Base-by-base conservation (phyloP, 2,888 invertebrate genomes). In the Heliconius ismenius region DNA sequence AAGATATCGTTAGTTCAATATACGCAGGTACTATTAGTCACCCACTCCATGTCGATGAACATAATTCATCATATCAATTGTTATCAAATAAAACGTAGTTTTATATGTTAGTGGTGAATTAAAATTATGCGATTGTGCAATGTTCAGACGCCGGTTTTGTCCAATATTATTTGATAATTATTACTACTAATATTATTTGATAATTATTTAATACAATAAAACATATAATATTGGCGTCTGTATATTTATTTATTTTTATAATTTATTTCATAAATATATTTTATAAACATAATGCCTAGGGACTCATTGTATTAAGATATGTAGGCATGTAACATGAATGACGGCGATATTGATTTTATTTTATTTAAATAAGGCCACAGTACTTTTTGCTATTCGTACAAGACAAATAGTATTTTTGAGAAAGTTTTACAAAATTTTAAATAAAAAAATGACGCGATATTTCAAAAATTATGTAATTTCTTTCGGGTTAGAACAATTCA, bases 401-500 rank as follows among this genome's bases (percentile, higher is more conserved):
- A 49, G 49, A 49, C 18, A 49, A 2, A 49, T 21, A 9, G 9
- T 58, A n/a, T 58, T 58, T 58, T n/a, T 58, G 3, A 58, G 58
- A 58, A 58, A n/a, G 21, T n/a, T 58, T 24, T 60, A 26, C 60
- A 60, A 60, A 24, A 60, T 24, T 24, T n/a, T 0, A 15, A 1
- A 7, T 26, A 26, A 62, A n/a, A n/a, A n/a, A n/a, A n/a, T n/a
- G 39, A 39, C 24, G 36, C 4, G 15, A 67, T 15, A n/a, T 39
- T 67, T 15, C 24, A 39, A 4, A 64, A 73, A 63, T 24, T 62
- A 26, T 69, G 36, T 64, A 62, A 24, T 85, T 84, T 86, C 84
- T 83, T 85, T 85, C 78, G 86, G 87, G 88, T 88, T 88, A 88
- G 83, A 84, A 84, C 83, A 81, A 26, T 65, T 49, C 2, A 4